Evolutionary conservation across 2,797 vertebrate species (phyloP).

Genomic region (Corythornis leucogaster): DNA sequence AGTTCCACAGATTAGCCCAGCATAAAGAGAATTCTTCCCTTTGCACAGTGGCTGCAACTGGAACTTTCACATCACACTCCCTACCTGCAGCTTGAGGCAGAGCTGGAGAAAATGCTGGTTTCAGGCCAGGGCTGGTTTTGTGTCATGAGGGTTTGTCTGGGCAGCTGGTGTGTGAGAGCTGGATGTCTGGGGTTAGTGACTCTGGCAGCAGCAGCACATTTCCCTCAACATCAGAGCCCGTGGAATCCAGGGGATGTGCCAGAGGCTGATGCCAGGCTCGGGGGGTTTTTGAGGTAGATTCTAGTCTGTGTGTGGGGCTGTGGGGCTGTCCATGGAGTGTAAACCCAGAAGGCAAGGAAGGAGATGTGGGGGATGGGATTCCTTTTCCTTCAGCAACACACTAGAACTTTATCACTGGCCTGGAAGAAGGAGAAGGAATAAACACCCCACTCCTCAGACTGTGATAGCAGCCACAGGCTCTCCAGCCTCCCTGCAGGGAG

Average conservation of each 20-base stretch:
- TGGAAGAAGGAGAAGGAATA: neutral
- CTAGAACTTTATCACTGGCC: neutral
- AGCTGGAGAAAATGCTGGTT: neutral
- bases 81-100: neutral
- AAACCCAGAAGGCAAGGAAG: neutral
- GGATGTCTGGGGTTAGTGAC: neutral
- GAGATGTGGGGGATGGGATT: neutral
- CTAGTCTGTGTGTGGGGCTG: neutral
- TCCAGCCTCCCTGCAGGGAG: neutral
- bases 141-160: neutral
- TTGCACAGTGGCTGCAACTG: neutral
- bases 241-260: neutral
- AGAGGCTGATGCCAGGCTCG: neutral
- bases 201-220: fast-evolving
- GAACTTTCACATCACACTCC: too few species aligned
- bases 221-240: neutral
- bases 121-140: neutral
- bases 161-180: neutral
- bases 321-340: neutral
- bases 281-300: neutral
- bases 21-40: neutral
- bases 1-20: neutral
- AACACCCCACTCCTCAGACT: neutral
- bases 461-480: neutral
- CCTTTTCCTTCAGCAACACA: neutral